Evolutionary conservation across 2,888 invertebrate species (phyloP).

Genomic region (Neoascia interrupta): DNA sequence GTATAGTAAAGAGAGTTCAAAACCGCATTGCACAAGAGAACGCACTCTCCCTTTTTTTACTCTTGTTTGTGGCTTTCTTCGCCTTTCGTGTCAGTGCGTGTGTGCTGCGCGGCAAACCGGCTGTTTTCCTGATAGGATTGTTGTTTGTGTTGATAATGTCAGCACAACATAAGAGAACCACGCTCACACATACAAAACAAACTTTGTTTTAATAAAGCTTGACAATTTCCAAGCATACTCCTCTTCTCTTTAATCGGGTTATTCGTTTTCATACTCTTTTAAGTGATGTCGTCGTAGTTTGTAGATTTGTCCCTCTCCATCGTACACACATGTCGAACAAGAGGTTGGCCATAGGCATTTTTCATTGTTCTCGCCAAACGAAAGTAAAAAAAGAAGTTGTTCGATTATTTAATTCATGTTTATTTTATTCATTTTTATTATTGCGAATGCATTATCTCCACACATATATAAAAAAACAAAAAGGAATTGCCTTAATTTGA

Average conservation of each 20-base stretch:
- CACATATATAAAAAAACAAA: no score
- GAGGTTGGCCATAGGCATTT: conserved; percentile 19
- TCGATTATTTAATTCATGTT: conserved; percentile 42
- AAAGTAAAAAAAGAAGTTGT: not conserved
- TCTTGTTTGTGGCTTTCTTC: conserved; percentile 8
- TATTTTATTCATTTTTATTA: conserved; percentile 24
- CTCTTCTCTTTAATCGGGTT: conserved; percentile 1
- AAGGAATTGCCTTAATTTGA: no score
- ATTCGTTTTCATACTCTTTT: not conserved
- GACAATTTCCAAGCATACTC: conserved; percentile 11
- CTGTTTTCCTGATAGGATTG: no score
- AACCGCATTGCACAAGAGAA: not conserved
- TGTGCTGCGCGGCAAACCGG: not conserved
- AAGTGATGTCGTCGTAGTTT: not conserved
- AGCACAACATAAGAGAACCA: no score
- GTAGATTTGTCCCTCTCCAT: conserved; percentile 22
- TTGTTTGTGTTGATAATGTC: no score
- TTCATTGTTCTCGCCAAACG: not conserved
- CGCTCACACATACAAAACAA: no score
- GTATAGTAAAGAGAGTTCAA: no score
- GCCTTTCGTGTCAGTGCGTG: no score
- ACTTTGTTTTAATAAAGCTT: conserved; percentile 27
- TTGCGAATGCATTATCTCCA: conserved; percentile 20
- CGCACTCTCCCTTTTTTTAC: conserved; percentile 59
- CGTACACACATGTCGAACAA: conserved; percentile 15